Conservation (phyloP, 2,888 invertebrate species). For the Neoitamus cyanurus region DNA sequence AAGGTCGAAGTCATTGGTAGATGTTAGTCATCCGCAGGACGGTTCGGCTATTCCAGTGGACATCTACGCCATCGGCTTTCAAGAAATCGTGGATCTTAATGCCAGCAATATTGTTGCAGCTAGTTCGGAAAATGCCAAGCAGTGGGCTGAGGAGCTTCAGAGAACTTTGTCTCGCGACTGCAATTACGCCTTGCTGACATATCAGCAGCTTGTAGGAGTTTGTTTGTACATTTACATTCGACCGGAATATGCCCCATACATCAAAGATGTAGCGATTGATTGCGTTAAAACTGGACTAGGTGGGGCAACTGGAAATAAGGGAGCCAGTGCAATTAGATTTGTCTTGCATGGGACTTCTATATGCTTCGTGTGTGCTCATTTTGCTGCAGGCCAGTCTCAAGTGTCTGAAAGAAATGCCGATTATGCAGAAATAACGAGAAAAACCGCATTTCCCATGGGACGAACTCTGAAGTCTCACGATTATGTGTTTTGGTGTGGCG, state of each 20-base stretch:
- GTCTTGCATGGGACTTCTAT: constrained; percentile 92
- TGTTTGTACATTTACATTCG: constrained; percentile 95
- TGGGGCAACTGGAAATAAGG: constrained; percentile 97
- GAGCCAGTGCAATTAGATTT: constrained; percentile 92
- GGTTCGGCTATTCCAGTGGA: constrained; percentile 74
- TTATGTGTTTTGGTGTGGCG: constrained; percentile 99
- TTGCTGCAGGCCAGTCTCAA: constrained; percentile 98
- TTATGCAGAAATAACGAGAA: constrained; percentile 93
- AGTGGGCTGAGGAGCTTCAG: constrained; percentile 95
- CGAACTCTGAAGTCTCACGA: constrained; percentile 94
- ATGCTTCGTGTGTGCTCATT: constrained; percentile 98
- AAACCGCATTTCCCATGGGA: constrained; percentile 91
- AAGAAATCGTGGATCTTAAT: constrained; percentile 98
- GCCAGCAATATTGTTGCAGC: constrained; percentile 98
- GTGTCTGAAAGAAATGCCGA: constrained; percentile 95
- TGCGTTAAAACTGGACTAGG: constrained; percentile 98
- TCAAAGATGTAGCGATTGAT: constrained; percentile 94
- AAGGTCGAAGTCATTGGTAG: constrained; percentile 67
- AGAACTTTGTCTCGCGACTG: constrained; percentile 88
- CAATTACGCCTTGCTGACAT: constrained; percentile 90
- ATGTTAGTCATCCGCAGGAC: constrained; percentile 67
- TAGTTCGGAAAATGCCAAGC: constrained; percentile 87
- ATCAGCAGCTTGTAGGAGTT: constrained; percentile 96
- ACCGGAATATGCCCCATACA: constrained; percentile 86
- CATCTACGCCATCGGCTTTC: constrained; percentile 97